phyloP scores from a whole-genome alignment of 2,797 vertebrate species.

The Anguilla anguilla region DNA sequence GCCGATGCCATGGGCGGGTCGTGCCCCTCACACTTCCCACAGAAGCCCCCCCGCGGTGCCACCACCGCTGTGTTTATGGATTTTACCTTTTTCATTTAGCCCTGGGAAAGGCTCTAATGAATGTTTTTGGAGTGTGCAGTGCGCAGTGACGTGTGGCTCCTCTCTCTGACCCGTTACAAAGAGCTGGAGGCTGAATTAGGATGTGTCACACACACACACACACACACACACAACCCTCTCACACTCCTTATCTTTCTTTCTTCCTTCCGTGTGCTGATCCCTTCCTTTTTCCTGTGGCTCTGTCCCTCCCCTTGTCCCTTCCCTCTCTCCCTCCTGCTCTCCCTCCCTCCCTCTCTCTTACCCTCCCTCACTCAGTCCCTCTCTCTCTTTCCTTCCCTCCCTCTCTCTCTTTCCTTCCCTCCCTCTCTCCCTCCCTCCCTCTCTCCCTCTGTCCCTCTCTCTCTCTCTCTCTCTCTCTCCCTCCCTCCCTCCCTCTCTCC shows the following conservation, averaged over 20 bases:
- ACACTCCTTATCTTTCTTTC: neutral
- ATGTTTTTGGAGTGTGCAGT: neutral
- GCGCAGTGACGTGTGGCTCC: neutral
- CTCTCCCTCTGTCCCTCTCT: slow-evolving; percentile 20
- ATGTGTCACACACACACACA: too few species aligned
- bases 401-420: neutral
- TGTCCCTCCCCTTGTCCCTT: too few species aligned
- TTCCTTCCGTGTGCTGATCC: too few species aligned
- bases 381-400: slow-evolving; percentile 35
- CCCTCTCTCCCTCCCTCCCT: slow-evolving; percentile 25
- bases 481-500: slow-evolving; percentile 25
- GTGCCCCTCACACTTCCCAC: neutral
- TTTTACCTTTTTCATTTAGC: neutral
- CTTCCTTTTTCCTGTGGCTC: too few species aligned
- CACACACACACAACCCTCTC: neutral
- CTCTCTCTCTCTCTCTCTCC: slow-evolving; percentile 28
- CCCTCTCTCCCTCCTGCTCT: neutral
- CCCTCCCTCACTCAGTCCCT: slow-evolving; percentile 26
- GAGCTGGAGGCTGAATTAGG: neutral
- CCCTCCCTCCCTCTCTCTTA: neutral
- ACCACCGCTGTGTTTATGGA: neutral
- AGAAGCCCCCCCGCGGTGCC: neutral
- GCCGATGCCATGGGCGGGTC: neutral
- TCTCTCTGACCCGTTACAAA: neutral
- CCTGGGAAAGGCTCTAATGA: neutral